A percentile compares a stretch with the other conserved stretches of the same genome.
phyloP scores from a whole-genome alignment of 2,888 invertebrate genomes.

The Cephus pulcher region DNA sequence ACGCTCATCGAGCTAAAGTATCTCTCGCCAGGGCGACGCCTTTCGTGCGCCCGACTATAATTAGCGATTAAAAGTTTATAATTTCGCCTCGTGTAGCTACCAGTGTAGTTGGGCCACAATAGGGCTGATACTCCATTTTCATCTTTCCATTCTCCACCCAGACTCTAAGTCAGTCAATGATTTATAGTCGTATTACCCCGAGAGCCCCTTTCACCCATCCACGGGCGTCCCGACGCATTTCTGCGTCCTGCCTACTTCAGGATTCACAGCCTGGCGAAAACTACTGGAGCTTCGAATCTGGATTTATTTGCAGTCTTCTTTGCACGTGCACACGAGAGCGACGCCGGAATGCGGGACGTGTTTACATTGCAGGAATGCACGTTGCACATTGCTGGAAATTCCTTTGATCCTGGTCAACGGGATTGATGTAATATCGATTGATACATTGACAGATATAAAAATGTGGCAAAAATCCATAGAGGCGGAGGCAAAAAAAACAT shows the following conservation, averaged over 20 bases:
- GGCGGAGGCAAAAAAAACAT: no score
- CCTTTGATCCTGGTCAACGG: no score
- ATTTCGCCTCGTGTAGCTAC: background rate
- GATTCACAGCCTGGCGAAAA: background rate
- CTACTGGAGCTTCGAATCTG: background rate
- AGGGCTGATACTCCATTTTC: background rate
- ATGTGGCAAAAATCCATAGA: no score
- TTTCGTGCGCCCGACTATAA: constrained; percentile 27
- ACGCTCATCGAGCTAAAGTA: constrained; percentile 11
- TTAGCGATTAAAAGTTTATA: constrained; percentile 53
- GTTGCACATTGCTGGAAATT: no score
- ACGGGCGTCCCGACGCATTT: background rate
- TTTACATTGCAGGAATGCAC: background rate
- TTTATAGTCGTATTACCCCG: background rate
- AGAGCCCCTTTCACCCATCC: no score
- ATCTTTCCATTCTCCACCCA: background rate
- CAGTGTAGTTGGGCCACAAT: background rate
- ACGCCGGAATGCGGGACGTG: background rate
- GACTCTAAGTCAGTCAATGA: background rate
- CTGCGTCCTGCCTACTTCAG: no score
- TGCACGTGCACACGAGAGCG: background rate
- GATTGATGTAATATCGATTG: no score
- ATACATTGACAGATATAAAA: no score
- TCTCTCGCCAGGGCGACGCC: constrained; percentile 5
- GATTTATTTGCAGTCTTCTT: background rate